Conservation (phyloP, 1,140 invertebrate species). For the Brachionus angularis region DNA sequence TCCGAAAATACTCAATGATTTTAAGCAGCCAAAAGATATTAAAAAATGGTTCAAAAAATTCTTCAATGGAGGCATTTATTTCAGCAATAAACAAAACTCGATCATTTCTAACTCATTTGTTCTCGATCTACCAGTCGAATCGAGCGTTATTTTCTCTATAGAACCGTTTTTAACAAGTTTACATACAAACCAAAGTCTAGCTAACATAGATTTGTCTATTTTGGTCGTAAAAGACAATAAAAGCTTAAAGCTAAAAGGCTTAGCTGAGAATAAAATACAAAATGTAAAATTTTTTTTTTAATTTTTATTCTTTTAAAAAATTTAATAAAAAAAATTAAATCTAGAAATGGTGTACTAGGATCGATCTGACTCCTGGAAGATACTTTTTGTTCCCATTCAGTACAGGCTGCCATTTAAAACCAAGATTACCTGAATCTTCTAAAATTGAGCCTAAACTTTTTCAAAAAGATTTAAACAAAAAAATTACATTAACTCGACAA, state of each 20-base stretch:
- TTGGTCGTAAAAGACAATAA: conserved; percentile 10
- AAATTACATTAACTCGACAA: neutral
- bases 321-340: neutral
- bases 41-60: conserved; percentile 32
- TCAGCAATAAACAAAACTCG: neutral
- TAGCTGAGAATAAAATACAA: conserved; percentile 5
- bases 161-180: neutral
- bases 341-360: conserved; percentile 16
- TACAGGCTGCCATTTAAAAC: conserved; percentile 27
- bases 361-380: conserved; percentile 8
- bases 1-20: neutral
- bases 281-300: conserved; percentile 21
- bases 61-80: conserved; percentile 32
- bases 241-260: neutral
- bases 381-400: conserved; percentile 41
- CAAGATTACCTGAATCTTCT: neutral
- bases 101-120: conserved; percentile 21
- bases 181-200: neutral
- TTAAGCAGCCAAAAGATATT: neutral
- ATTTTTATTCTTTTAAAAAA: neutral
- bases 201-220: conserved; percentile 9
- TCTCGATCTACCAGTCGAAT: neutral
- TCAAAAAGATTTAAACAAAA: conserved; percentile 9
- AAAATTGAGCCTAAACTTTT: neutral
- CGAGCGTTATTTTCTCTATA: conserved; percentile 24